Evolutionary conservation across 2,113 vertebrate species (phyloP).

Genomic region (Sitta europaea): DNA sequence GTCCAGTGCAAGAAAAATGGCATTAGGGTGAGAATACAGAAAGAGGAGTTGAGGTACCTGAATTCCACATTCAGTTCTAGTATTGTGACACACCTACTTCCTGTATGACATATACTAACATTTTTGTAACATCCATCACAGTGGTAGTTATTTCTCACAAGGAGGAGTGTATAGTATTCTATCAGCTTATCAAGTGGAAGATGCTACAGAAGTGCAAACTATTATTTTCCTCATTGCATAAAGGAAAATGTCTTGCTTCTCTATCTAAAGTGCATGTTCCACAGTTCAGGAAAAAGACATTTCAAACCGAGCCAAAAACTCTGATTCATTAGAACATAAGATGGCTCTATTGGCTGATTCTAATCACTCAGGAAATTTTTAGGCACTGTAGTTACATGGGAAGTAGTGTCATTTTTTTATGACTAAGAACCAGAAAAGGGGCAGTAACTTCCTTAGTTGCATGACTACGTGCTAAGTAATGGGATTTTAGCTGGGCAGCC

Average conservation of each 20-base stretch:
- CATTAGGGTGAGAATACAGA: background rate
- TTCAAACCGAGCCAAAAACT: background rate
- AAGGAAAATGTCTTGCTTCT: background rate
- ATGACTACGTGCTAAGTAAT: background rate
- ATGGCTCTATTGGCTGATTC: background rate
- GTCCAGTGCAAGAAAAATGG: background rate
- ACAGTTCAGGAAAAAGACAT: background rate
- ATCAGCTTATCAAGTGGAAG: background rate
- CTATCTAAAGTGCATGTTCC: background rate
- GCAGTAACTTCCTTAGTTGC: slow-evolving; percentile 10
- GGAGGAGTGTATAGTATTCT: background rate
- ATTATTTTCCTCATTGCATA: background rate
- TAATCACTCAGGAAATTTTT: background rate
- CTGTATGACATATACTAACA: background rate
- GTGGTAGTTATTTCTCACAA: background rate
- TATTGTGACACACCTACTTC: background rate
- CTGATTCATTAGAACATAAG: background rate
- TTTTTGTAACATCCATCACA: background rate
- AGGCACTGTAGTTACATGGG: background rate
- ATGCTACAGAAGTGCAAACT: background rate
- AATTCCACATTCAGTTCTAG: background rate
- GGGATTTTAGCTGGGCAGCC: background rate
- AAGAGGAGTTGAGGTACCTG: background rate
- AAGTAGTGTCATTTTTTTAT: slow-evolving; percentile 9
- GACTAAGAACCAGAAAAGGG: slow-evolving; percentile 36